A percentile compares a stretch with the other conserved stretches of the same genome.
Conservation (phyloP, 2,888 invertebrate species). For the Folsomia candida region DNA sequence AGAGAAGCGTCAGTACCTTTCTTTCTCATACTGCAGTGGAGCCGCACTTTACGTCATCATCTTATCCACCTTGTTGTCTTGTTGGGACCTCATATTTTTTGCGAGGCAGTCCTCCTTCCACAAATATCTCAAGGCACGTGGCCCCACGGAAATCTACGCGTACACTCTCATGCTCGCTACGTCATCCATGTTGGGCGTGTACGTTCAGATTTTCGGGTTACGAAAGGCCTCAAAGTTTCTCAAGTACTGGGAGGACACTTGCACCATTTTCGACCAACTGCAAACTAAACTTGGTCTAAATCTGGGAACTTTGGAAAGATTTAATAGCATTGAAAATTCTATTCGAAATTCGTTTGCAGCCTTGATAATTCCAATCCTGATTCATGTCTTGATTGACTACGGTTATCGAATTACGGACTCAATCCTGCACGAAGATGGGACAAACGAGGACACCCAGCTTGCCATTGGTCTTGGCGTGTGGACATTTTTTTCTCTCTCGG, state of each 20-base stretch:
- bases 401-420: not conserved
- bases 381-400: conserved; percentile 13
- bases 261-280: conserved; percentile 10
- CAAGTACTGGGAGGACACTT: conserved; percentile 23
- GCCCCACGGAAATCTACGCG: conserved; percentile 24
- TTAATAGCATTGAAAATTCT: conserved; percentile 5
- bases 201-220: conserved; percentile 16
- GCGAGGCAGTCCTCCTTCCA: conserved; percentile 18
- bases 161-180: conserved; percentile 21
- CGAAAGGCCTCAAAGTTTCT: conserved; percentile 16
- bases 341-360: conserved; percentile 10
- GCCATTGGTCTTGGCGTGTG: conserved; percentile 20
- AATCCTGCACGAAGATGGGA: conserved; percentile 5
- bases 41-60: conserved; percentile 8
- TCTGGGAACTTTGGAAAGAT: not conserved
- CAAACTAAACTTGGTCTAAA: not conserved
- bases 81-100: conserved; percentile 26
- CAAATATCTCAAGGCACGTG: conserved; percentile 18
- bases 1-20: not conserved
- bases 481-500: conserved; percentile 8
- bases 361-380: conserved; percentile 16
- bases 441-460: conserved; percentile 15
- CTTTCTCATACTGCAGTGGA: not conserved
- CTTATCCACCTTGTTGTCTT: conserved; percentile 14
- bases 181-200: conserved; percentile 19